Evolutionary conservation across 2,113 vertebrate species (phyloP), one percentile per base, ranked within the genome.

Genomic region (Chamaetylas fuelleborni): DNA sequence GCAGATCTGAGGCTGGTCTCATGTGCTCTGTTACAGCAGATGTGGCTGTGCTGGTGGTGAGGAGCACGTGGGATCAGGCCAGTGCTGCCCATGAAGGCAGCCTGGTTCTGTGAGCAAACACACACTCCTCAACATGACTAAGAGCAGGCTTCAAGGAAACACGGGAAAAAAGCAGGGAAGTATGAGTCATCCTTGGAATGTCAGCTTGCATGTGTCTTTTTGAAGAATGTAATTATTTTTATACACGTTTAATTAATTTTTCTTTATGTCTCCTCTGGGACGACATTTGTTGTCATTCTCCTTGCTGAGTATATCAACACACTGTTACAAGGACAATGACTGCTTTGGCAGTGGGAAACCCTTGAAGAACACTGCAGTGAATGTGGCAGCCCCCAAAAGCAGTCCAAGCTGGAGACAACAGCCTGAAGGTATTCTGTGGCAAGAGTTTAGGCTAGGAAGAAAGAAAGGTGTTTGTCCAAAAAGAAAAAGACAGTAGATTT

Each of bases 191-290:
- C 60, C 17, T 5, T 42, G 81, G 61, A 73, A 78, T 60, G 90
- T 82, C 93, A 94, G 66, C 45, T 94, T 96, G 78, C 15, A 61
- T 79, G 80, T 74, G 58, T 64, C 81, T 76, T 92, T 65, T 51
- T 45, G 51, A n/a, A 34, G 47, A 54, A 51, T 13, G 18, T 25
- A 73, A 95, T 90, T 88, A 60, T 83, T 93, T 96, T 92, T 92
- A 95, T 81, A 71, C 8, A 11, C 42, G 51, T 93, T 93, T 96
- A 90, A 93, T 95, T 95, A 92, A 67, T 92, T 85, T 91, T 92
- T 47, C 26, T 47, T 90, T 19, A 16, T 80, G 18, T 61, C 82
- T 96, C 61, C 61, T 83, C 64, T 60, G 53, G 56, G 60, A 50
- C 13, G 33, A 56, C 57, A 74, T 83, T 86, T 81, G 67, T 88